These are phyloP conservation scores for Balaeniceps rex DNA, from an alignment of 2,113 vertebrate genomes.

Conservation along the genomic window DNA sequence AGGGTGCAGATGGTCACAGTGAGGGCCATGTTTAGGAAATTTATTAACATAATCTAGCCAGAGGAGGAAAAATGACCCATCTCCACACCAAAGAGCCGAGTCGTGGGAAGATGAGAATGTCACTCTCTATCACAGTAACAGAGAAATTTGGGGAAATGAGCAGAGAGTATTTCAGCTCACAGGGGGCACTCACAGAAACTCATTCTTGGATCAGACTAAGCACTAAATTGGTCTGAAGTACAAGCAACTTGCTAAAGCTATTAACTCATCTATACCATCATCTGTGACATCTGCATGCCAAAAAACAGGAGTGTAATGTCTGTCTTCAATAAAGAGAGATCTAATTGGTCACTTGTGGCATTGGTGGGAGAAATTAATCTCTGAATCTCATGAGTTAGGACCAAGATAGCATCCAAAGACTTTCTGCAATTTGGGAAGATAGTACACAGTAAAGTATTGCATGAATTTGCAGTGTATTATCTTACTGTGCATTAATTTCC, in stretches of 20 bases:
- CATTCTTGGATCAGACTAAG: neutral
- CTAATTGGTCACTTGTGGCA: neutral
- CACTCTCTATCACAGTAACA: neutral
- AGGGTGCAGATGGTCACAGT: neutral
- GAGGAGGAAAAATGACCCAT: neutral
- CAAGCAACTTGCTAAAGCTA: neutral
- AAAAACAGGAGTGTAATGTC: accelerated
- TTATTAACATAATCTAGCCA: neutral
- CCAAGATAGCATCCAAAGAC: neutral
- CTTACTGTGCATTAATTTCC: neutral
- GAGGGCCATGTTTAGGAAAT: neutral
- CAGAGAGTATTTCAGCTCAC: neutral
- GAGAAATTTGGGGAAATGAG: neutral
- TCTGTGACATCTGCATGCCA: neutral
- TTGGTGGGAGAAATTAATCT: neutral
- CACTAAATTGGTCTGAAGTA: neutral
- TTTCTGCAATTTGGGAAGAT: neutral
- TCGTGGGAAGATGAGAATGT: neutral
- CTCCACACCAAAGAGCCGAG: neutral
- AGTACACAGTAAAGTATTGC: neutral
- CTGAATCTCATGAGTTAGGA: neutral
- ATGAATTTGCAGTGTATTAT: neutral
- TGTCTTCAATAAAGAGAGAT: neutral
- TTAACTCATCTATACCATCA: neutral
- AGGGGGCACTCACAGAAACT: neutral